Percentiles rank a stretch among this genome's conserved stretches.
These are phyloP conservation scores for Connochaetes taurinus DNA, from an alignment of 2,113 vertebrate species.

Conservation along the genomic window DNA sequence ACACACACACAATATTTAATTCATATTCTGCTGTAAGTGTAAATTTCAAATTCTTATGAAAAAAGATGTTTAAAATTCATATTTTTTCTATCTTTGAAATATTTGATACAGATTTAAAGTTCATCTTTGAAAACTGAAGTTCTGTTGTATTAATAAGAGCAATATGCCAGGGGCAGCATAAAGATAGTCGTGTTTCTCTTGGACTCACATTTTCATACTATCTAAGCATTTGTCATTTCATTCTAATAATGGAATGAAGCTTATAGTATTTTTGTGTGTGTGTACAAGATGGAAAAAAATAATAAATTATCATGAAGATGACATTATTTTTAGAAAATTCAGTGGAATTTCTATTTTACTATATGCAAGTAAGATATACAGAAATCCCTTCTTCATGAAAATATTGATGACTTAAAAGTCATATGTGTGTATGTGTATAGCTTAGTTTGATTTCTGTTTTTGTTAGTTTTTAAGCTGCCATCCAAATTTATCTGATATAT, in stretches of 20 bases:
- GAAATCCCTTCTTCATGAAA: background rate
- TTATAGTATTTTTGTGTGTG: background rate
- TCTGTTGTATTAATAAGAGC: background rate
- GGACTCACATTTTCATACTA: background rate
- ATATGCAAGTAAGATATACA: background rate
- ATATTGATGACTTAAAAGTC: background rate
- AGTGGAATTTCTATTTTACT: background rate
- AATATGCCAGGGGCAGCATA: background rate
- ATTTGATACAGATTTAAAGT: background rate
- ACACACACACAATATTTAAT: background rate
- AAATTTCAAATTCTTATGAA: background rate
- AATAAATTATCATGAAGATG: background rate
- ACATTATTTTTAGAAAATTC: background rate
- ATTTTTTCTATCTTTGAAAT: conserved; percentile 1
- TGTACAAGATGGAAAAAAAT: background rate
- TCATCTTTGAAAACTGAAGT: background rate
- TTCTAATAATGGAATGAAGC: background rate
- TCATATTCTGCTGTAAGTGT: background rate
- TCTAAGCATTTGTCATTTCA: background rate
- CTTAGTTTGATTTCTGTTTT: background rate
- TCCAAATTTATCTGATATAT: background rate
- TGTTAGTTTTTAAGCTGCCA: background rate
- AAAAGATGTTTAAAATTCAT: background rate
- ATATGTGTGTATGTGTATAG: background rate
- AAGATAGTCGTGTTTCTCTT: background rate